phyloP scores from a whole-genome alignment of 2,797 vertebrate genomes.

The Eulemur albifrons region DNA sequence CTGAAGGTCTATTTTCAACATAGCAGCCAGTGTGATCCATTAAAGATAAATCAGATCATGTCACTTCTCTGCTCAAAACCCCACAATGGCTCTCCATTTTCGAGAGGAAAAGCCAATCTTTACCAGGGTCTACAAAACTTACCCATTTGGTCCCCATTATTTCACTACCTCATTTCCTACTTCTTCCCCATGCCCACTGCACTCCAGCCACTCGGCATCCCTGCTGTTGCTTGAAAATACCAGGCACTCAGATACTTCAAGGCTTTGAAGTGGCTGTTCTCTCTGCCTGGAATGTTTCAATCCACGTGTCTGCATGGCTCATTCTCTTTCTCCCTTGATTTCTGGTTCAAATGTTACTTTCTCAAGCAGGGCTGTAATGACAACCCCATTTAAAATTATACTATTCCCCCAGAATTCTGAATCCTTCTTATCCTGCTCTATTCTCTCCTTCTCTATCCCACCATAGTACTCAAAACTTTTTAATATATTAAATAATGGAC shows the following conservation, averaged over 20 bases:
- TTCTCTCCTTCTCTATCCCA: background rate
- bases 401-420: background rate
- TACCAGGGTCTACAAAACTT: background rate
- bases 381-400: background rate
- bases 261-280: background rate
- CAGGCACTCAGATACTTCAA: background rate
- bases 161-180: background rate
- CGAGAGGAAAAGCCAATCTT: background rate
- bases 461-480: background rate
- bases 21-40: background rate
- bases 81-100: background rate
- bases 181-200: background rate
- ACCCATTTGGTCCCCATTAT: background rate
- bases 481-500: background rate
- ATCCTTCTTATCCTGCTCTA: background rate
- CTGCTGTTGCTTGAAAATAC: slow-evolving; percentile 6
- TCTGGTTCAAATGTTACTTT: slow-evolving; percentile 25
- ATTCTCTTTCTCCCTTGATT: background rate
- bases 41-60: background rate
- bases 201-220: background rate
- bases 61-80: background rate
- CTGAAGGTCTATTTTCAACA: background rate
- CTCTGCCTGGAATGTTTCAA: background rate
- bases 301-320: background rate
- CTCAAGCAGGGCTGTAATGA: background rate